Evolutionary conservation across 2,113 vertebrate species (phyloP).

Genomic region (Rousettus leschenaultii): DNA sequence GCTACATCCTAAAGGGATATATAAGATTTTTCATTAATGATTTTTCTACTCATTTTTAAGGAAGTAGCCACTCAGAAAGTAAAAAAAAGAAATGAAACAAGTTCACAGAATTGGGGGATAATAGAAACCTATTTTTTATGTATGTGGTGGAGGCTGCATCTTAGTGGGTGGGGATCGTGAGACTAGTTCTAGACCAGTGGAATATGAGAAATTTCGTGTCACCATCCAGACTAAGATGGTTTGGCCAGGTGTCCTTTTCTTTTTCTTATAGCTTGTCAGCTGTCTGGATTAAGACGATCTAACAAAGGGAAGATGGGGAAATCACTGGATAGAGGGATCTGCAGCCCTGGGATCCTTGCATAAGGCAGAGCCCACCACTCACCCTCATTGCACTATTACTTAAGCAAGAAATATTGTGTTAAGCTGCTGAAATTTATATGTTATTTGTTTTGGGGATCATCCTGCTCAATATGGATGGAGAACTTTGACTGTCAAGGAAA

Average conservation of each 20-base stretch:
- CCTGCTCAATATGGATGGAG: neutral
- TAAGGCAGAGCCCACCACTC: neutral
- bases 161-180: neutral
- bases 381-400: neutral
- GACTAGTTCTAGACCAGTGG: neutral
- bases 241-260: neutral
- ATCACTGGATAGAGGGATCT: neutral
- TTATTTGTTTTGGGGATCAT: neutral
- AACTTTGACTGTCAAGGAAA: neutral
- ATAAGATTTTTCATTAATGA: neutral
- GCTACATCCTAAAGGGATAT: neutral
- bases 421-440: neutral
- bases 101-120: neutral
- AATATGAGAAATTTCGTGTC: neutral
- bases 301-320: neutral
- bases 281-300: neutral
- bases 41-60: neutral
- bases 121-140: neutral
- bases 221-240: neutral
- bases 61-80: neutral
- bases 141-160: neutral
- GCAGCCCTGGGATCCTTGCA: neutral
- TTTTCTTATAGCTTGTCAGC: neutral
- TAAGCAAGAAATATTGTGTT: neutral
- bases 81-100: neutral